These are phyloP conservation scores for Apamea crenata DNA, from an alignment of 2,888 invertebrate genomes.

Conservation along the genomic window DNA sequence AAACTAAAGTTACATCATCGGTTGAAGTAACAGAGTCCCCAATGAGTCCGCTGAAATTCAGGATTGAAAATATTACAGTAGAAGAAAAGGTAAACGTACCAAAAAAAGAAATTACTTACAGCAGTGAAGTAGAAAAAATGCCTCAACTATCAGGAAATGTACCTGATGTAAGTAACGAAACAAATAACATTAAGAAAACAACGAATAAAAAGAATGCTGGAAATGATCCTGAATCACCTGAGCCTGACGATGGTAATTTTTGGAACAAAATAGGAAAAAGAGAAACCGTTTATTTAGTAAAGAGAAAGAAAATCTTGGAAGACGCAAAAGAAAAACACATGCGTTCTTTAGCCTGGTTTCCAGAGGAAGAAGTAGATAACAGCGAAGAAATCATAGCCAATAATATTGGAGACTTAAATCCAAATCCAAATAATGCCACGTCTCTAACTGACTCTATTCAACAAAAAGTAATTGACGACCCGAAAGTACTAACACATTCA, in stretches of 20 bases:
- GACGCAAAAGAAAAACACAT: conserved; percentile 83
- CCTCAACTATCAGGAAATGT: conserved; percentile 57
- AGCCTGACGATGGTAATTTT: conserved; percentile 90
- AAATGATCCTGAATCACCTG: conserved; percentile 77
- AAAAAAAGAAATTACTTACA: conserved; percentile 84
- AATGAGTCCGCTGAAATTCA: conserved; percentile 87
- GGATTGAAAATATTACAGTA: conserved; percentile 90
- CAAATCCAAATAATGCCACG: background rate
- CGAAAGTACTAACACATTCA: background rate
- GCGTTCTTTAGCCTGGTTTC: conserved; percentile 83
- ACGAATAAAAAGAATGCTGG: conserved; percentile 68
- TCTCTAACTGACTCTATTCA: conserved; percentile 4
- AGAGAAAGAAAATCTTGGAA: conserved; percentile 88
- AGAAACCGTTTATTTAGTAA: conserved; percentile 91
- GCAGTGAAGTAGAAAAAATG: conserved; percentile 75
- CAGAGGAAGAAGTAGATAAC: conserved; percentile 73
- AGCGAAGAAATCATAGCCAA: conserved; percentile 17
- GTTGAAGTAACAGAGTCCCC: conserved; percentile 87
- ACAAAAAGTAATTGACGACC: background rate
- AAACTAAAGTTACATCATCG: conserved; percentile 89
- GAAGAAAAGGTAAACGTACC: conserved; percentile 87
- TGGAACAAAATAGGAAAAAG: conserved; percentile 92
- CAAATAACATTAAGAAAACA: conserved; percentile 70
- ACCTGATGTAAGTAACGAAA: conserved; percentile 64
- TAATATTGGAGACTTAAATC: conserved; percentile 15